Evolutionary conservation across 2,797 vertebrate genomes (phyloP).

Genomic region (Scyliorhinus canicula): DNA sequence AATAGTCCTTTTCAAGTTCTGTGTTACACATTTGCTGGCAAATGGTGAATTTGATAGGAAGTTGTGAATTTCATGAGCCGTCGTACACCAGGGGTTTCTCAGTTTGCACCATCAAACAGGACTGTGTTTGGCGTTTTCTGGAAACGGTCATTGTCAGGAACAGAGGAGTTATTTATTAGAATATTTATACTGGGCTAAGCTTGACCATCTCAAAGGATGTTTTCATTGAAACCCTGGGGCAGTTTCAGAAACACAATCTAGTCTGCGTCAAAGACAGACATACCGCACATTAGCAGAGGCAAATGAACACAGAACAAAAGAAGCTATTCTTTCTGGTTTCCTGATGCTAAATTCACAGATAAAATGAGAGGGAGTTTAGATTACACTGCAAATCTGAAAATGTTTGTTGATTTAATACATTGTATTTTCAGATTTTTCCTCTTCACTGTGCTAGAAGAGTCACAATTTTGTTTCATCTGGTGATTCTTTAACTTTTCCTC

Average conservation of each 20-base stretch:
- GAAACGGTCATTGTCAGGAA: background rate
- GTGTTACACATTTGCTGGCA: background rate
- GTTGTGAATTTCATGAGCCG: background rate
- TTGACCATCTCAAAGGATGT: background rate
- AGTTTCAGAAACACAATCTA: background rate
- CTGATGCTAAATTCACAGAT: background rate
- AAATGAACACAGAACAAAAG: background rate
- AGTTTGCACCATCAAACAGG: background rate
- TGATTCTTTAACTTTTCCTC: background rate
- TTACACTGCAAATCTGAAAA: background rate
- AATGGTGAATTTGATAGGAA: background rate
- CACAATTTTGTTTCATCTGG: background rate
- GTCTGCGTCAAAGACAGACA: background rate
- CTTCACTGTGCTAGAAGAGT: background rate
- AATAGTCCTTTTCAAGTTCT: background rate
- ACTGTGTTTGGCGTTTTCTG: background rate
- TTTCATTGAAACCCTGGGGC: background rate
- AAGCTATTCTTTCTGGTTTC: background rate
- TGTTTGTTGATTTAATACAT: background rate
- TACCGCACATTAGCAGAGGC: background rate
- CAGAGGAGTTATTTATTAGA: conserved; percentile 3
- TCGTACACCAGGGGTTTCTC: background rate
- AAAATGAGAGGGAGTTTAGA: background rate
- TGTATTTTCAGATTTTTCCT: background rate
- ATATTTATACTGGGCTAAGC: background rate